Percentiles rank a stretch among this genome's conserved stretches.
Evolutionary conservation across 2,888 invertebrate species (phyloP).

Genomic region (Pseudoips prasinana): DNA sequence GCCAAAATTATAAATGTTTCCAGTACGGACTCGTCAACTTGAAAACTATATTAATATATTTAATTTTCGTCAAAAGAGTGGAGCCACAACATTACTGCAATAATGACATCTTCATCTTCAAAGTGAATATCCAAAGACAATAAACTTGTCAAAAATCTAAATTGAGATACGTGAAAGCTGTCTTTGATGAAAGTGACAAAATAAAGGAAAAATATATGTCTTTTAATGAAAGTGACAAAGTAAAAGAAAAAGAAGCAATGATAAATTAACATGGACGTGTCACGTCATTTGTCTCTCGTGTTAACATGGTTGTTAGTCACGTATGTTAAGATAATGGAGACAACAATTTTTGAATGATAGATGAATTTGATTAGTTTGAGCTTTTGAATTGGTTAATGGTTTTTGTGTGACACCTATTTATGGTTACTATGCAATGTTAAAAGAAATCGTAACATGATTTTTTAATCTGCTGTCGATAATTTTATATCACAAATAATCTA

Average conservation of each 20-base stretch:
- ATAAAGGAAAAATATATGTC: slow-evolving; percentile 25
- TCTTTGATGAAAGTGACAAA: slow-evolving; percentile 29
- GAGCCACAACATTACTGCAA: no score
- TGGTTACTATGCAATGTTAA: no score
- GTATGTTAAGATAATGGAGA: slow-evolving; percentile 29
- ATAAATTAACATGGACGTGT: slow-evolving; percentile 46
- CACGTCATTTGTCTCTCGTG: slow-evolving; percentile 46
- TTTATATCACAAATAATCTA: no score
- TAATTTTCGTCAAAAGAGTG: no score
- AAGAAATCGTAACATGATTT: no score
- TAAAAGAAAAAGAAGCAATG: slow-evolving; percentile 30
- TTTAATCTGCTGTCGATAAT: no score
- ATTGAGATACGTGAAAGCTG: slow-evolving; percentile 37
- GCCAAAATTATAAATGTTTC: no score
- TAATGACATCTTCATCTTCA: slow-evolving; percentile 26
- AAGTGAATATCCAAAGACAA: slow-evolving; percentile 18
- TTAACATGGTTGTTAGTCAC: slow-evolving; percentile 34
- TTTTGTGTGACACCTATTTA: no score
- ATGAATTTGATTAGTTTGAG: slow-evolving; percentile 18
- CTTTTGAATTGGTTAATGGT: not conserved
- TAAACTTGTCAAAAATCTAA: slow-evolving; percentile 31
- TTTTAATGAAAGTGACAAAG: slow-evolving; percentile 30
- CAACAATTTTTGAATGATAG: slow-evolving; percentile 18
- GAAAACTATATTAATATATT: no score
- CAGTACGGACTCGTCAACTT: no score